Conservation (phyloP, 1,140 invertebrate species). For the Drepana arcuata region DNA sequence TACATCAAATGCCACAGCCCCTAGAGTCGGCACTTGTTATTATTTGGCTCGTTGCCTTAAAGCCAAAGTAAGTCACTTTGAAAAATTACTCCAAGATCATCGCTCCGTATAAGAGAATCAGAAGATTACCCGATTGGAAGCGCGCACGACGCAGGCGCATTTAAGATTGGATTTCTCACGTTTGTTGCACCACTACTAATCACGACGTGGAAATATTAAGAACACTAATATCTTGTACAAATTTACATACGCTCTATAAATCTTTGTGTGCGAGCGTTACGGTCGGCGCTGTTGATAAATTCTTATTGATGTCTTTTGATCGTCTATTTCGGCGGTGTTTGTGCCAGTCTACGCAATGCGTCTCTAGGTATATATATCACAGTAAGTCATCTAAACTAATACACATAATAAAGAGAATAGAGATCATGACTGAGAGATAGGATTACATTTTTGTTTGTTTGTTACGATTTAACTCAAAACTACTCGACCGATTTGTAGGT, state of each 20-base stretch:
- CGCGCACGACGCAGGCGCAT: constrained; percentile 27
- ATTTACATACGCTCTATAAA: constrained; percentile 67
- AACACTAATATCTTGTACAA: constrained; percentile 63
- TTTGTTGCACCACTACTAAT: constrained; percentile 40
- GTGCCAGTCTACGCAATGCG: too few species aligned
- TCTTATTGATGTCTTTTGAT: constrained; percentile 51
- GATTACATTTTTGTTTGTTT: too few species aligned
- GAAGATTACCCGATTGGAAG: constrained; percentile 37
- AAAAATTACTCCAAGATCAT: background rate
- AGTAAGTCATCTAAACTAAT: too few species aligned
- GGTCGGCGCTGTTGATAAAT: constrained; percentile 60
- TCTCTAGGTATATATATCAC: too few species aligned
- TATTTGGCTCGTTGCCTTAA: constrained; percentile 49
- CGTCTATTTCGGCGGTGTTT: constrained; percentile 40
- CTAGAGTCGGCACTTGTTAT: constrained; percentile 35
- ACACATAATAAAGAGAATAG: too few species aligned
- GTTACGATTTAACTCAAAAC: too few species aligned
- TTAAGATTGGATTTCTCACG: constrained; percentile 50
- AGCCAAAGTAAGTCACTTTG: background rate
- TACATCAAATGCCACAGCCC: constrained; percentile 43
- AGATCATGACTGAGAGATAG: too few species aligned
- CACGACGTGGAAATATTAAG: constrained; percentile 62
- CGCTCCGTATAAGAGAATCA: constrained; percentile 31
- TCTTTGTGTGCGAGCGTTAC: constrained; percentile 39
- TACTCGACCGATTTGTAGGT: too few species aligned